Conservation (phyloP, 2,888 invertebrate species). For the Elysia crispata region DNA sequence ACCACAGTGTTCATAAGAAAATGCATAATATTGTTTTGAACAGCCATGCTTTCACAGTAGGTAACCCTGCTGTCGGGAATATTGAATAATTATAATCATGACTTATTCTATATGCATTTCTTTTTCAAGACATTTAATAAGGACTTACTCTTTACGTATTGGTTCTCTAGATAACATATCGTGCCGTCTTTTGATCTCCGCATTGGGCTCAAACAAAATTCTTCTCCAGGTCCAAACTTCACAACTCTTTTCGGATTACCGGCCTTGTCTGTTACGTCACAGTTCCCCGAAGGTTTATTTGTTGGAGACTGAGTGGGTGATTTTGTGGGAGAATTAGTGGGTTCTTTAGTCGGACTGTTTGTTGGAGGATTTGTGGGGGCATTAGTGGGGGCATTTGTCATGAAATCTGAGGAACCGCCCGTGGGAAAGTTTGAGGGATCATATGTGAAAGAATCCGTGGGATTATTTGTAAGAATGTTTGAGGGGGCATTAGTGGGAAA, state of each 20-base stretch:
- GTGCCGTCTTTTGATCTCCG: neutral
- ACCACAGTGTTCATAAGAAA: no score
- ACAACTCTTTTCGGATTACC: neutral
- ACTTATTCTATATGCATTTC: no score
- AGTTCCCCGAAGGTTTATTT: neutral
- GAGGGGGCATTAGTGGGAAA: no score
- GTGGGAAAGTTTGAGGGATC: neutral
- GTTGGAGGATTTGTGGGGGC: neutral
- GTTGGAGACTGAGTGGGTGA: neutral
- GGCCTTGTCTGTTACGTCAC: neutral
- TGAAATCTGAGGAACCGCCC: neutral
- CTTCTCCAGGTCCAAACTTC: neutral
- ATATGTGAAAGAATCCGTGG: neutral
- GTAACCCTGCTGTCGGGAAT: no score
- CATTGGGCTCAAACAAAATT: constrained; percentile 1
- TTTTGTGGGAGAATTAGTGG: no score
- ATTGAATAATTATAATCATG: no score
- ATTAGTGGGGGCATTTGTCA: neutral
- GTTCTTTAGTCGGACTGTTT: neutral
- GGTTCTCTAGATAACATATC: neutral
- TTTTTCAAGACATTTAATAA: neutral
- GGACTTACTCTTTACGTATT: neutral
- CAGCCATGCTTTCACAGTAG: no score
- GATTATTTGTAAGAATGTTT: neutral
- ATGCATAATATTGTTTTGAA: no score